Evolutionary conservation across 2,113 vertebrate genomes (phyloP), one percentile per base, ranked within the genome.

Genomic region (Hypocryptadius cinnamomeus): DNA sequence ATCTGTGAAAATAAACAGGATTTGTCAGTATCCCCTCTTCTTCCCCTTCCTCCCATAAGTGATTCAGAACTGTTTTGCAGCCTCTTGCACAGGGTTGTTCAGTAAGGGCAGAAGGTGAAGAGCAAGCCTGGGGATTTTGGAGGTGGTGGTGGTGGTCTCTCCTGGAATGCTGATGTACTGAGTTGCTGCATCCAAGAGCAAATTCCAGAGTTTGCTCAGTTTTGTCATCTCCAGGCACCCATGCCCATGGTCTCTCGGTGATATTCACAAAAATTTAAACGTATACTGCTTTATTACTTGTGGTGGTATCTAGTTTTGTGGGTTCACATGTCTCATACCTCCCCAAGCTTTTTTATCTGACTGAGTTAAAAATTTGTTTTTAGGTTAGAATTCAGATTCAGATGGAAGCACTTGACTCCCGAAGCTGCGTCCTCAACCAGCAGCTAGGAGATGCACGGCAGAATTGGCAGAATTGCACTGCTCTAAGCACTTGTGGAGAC

Each of bases 391-490:
- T 86, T 84, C 61, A 60, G 51, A 44, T 63, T 94, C 61, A 31
- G 25, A 1, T 59, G 47, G 64, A 92, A 88, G 54, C 37, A 5
- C 48, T 89, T 81, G 70, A 76, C 53, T 96, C 65, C 61, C 60
- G 65, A 76, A 86, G 69, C 88, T 89, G 83, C 0, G 0, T 54
- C 65, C 88, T 90, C 84, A 92, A 74, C 48, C 54, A 50, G 65
- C 53, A 93, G 83, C 64, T 17, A 64, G 69, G 53, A 71, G 86
- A 45, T 60, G 77, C 31, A 4, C 8, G 37, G 50, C 53, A 47
- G 79, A 96, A 71, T 64, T 94, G 91, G 91, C 88, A 92, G 69
- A 69, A 69, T 45, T 92, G 73, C 40, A 53, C 47, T 53, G 73
- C 84, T 94, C 53, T 65, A 68, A 93, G 92, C 83, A 79, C 79